phyloP scores from a whole-genome alignment of 2,113 vertebrate genomes.

The Indicator maculatus region DNA sequence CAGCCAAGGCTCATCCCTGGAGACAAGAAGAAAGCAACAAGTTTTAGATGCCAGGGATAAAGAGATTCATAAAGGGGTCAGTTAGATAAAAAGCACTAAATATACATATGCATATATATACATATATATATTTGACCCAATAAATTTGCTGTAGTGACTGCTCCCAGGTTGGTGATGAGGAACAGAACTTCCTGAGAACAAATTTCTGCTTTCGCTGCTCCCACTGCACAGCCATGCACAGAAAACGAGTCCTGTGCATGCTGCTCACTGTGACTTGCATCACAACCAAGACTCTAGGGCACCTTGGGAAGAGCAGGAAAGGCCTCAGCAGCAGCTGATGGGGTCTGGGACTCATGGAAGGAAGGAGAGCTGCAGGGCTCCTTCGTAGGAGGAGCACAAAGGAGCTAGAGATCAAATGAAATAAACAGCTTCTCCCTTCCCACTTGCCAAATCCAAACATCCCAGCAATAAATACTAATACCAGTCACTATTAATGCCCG shows the following conservation, averaged over 20 bases:
- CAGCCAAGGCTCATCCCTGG: not conserved
- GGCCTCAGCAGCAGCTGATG: not conserved
- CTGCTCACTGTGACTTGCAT: rapidly evolving
- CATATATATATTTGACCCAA: not conserved
- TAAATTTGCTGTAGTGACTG: not conserved
- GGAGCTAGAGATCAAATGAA: rapidly evolving
- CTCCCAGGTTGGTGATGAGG: not conserved
- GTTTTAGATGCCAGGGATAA: not conserved
- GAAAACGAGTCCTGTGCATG: rapidly evolving
- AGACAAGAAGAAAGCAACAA: not conserved
- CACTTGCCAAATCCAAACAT: not conserved
- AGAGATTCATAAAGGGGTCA: not conserved
- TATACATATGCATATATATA: not conserved
- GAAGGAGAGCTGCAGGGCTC: not conserved
- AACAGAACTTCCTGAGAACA: not conserved
- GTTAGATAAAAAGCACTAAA: constrained; percentile 10
- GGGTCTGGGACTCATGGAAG: not conserved
- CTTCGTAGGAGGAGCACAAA: rapidly evolving
- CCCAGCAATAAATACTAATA: not conserved
- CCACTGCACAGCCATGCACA: rapidly evolving
- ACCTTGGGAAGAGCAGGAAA: not conserved
- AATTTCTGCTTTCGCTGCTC: not conserved
- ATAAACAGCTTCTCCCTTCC: not conserved
- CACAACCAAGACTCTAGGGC: not conserved
- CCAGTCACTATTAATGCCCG: not conserved